Percentiles rank a stretch among this genome's conserved stretches.
Evolutionary conservation across 2,888 invertebrate species (phyloP).

Genomic region (Zootermopsis nevadensis): DNA sequence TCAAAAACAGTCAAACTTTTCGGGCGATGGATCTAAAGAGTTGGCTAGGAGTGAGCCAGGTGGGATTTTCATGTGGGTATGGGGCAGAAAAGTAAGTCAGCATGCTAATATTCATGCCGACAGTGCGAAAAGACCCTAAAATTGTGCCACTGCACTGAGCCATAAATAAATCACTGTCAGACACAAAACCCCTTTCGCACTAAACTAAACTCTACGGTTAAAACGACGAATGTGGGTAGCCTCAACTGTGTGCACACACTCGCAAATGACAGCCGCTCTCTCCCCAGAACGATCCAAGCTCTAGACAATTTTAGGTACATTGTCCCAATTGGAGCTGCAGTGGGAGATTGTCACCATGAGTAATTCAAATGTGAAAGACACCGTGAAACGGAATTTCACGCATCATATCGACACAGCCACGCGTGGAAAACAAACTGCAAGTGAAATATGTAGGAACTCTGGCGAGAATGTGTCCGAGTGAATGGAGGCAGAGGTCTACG

Average conservation of each 20-base stretch:
- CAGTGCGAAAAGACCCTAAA: background rate
- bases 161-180: constrained; percentile 39
- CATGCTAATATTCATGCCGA: background rate
- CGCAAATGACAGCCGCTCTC: background rate
- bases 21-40: no score
- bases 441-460: background rate
- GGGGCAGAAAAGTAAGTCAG: background rate
- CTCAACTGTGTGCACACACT: background rate
- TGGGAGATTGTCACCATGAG: background rate
- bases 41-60: no score
- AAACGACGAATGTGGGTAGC: background rate
- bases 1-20: no score
- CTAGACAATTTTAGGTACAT: constrained; percentile 2
- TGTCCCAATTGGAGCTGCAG: background rate
- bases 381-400: constrained; percentile 4
- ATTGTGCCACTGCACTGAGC: constrained; percentile 23
- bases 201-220: background rate
- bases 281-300: background rate
- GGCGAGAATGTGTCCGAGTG: background rate
- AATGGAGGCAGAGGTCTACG: background rate
- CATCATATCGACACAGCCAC: constrained; percentile 10
- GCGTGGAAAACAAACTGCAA: constrained; percentile 5
- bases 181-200: background rate
- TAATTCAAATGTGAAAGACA: constrained; percentile 20
- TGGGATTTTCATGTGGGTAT: background rate